Base-by-base conservation (phyloP, 2,888 invertebrate species). In the Eueremaeus valkanovi region DNA sequence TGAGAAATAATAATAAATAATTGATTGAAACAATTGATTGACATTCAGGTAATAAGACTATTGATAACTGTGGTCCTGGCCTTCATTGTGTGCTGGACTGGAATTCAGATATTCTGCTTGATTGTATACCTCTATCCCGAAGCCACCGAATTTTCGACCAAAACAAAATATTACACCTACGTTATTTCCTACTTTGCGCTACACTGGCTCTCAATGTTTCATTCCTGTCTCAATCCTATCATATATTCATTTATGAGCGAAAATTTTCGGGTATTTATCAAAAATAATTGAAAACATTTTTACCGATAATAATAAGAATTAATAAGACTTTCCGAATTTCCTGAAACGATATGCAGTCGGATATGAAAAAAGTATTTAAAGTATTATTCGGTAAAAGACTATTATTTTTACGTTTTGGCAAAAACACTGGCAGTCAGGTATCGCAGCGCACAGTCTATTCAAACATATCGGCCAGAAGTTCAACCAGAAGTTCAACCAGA, bases 61-160 rank as follows among this genome's bases (percentile, higher is more conserved):
- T 18, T 73, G 73, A 61, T 73, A 31, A 58, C 58, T 18, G 73
- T 73, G 3, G 73, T 73, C 24, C 3, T 36, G 16, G 36, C 29
- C 8, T 73, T 73, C 73, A 63, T 73, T n/a, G 6, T 73, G n/a
- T 73, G 73, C 27, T 73, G 73, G 73, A n/a, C 58, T 9, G 55
- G 55, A 1, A 29, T 73, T 13, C 73, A 73, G 31, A 6, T 73
- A 9, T 73, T 58, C 58, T 2, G 13, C 24, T 6, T 73, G 9
- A n/a, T 73, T 16, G 21, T 40, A 24, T 58, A 24, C 29, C n/a
- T 31, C 3, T 73, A 16, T 21, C 73, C 73, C 2, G 5, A 42
- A 45, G n/a, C 18, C 8, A 16, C 27, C 2, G 24, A 51, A n/a
- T 73, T 73, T 21, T 24, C 24, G 6, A 51, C 58, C 1, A 58